These are phyloP conservation scores for Callipepla californica DNA, from an alignment of 2,113 vertebrate genomes.

Conservation along the genomic window DNA sequence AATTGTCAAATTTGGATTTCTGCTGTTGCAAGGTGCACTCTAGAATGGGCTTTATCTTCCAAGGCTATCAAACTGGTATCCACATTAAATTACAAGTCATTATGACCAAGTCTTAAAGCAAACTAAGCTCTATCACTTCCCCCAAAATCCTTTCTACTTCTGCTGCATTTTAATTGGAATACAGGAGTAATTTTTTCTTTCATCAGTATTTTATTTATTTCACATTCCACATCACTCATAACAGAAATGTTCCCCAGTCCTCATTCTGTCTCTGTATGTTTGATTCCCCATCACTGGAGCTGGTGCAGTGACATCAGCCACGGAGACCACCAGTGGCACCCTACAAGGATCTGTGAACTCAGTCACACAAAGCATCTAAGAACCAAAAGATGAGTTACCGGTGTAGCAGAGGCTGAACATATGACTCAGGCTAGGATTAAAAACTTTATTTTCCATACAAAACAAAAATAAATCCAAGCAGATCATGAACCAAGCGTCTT, in stretches of 20 bases:
- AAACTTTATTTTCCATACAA: slow-evolving; percentile 76
- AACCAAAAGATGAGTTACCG: background rate
- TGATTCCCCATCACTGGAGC: background rate
- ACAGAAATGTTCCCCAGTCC: background rate
- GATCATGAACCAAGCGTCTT: slow-evolving; percentile 28
- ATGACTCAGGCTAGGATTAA: slow-evolving; percentile 29
- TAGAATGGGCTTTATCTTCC: background rate
- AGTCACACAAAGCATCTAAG: background rate
- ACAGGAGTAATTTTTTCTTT: background rate
- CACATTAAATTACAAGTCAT: background rate
- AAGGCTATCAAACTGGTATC: background rate
- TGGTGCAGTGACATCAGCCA: background rate
- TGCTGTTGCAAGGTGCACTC: background rate
- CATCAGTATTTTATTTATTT: background rate
- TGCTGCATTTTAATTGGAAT: background rate
- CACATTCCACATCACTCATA: background rate
- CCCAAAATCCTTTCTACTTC: background rate
- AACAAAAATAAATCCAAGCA: slow-evolving; percentile 68
- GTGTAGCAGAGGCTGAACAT: slow-evolving; percentile 6
- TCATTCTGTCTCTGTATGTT: background rate
- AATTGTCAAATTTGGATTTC: background rate
- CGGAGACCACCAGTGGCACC: background rate
- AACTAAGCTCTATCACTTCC: background rate
- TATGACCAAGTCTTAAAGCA: background rate
- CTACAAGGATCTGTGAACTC: background rate